A percentile compares a stretch with the other conserved stretches of the same genome.
Conservation (phyloP, 2,888 invertebrate species). For the Coelopa pilipes region DNA sequence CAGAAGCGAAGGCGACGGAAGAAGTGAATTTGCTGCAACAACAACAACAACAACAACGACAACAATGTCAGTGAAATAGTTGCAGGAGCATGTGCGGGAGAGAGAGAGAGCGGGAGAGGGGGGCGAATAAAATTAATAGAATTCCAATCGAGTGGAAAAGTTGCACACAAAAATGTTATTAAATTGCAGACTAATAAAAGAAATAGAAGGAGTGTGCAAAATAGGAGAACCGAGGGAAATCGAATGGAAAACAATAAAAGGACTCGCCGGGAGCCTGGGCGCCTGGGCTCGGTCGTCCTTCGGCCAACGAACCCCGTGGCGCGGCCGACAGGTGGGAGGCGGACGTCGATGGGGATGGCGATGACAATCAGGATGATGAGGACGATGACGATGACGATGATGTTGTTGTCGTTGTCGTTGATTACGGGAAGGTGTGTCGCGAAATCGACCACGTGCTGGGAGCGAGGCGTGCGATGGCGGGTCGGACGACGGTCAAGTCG, state of each 20-base stretch:
- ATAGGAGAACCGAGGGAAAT: slow-evolving; percentile 39
- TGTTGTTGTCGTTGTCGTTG: not conserved
- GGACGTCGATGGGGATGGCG: not conserved
- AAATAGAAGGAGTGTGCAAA: slow-evolving; percentile 37
- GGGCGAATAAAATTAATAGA: slow-evolving; percentile 63
- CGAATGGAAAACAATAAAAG: slow-evolving; percentile 6
- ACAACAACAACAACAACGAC: slow-evolving; percentile 12
- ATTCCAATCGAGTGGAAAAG: slow-evolving; percentile 35
- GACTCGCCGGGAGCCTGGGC: not conserved
- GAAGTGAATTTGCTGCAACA: slow-evolving; percentile 15
- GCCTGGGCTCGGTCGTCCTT: too few species aligned
- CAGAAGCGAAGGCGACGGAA: slow-evolving; percentile 18
- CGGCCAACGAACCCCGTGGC: not conserved
- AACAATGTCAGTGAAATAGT: slow-evolving; percentile 5
- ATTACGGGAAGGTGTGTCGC: not conserved
- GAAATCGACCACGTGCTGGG: not conserved
- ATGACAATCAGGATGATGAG: not conserved
- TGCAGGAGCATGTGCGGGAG: slow-evolving; percentile 4
- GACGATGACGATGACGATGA: too few species aligned
- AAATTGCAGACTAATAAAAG: slow-evolving; percentile 10
- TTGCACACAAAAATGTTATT: slow-evolving; percentile 31
- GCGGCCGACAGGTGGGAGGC: not conserved
- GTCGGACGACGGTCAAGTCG: too few species aligned
- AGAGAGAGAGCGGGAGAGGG: slow-evolving; percentile 42
- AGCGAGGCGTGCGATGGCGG: not conserved